These are phyloP conservation scores for Diploptera punctata DNA, from an alignment of 2,888 invertebrate species.

Conservation along the genomic window DNA sequence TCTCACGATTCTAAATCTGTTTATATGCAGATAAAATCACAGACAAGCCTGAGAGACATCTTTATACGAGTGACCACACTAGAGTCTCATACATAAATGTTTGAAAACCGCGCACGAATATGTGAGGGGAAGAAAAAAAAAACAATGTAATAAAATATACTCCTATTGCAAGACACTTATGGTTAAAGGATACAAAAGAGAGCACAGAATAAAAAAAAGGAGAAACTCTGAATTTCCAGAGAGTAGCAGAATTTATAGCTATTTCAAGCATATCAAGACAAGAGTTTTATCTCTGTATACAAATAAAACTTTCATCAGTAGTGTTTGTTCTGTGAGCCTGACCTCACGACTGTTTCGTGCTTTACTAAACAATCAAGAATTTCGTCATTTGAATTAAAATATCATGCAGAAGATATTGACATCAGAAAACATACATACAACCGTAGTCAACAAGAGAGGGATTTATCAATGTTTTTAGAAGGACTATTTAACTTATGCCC, in stretches of 20 bases:
- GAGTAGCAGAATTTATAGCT: conserved; percentile 17
- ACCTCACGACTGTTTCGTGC: background rate
- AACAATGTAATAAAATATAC: conserved; percentile 4
- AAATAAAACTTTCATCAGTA: conserved; percentile 10
- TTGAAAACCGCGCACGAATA: background rate
- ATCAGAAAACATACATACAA: too few species aligned
- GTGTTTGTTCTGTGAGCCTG: background rate
- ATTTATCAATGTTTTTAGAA: too few species aligned
- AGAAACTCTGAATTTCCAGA: background rate
- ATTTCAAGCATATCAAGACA: conserved; percentile 2
- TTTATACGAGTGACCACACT: background rate
- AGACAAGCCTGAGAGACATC: background rate
- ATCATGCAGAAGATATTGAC: too few species aligned
- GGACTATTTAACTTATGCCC: too few species aligned
- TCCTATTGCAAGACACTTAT: background rate
- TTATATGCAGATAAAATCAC: conserved; percentile 9
- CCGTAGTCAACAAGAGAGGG: too few species aligned
- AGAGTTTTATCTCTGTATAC: background rate
- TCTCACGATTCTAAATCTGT: background rate
- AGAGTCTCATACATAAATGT: conserved; percentile 11
- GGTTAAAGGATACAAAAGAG: conserved; percentile 5
- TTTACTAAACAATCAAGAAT: too few species aligned
- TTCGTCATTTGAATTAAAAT: too few species aligned
- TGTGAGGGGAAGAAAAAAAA: background rate
- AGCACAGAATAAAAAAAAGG: background rate